phyloP scores from a whole-genome alignment of 2,888 invertebrate genomes.

The Gnatocerus cornutus region DNA sequence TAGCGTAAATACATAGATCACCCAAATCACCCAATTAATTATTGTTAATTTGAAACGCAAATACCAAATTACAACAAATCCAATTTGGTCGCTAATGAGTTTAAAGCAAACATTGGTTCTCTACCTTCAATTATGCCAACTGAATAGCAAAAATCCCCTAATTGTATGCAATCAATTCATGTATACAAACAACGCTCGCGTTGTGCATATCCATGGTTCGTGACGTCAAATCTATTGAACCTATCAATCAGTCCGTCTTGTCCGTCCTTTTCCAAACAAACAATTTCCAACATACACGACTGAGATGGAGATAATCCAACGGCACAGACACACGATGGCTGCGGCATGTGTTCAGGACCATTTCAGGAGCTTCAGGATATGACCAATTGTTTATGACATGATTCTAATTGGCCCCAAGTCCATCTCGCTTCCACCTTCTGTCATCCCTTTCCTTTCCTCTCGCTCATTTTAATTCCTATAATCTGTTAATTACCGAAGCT shows the following conservation, averaged over 20 bases:
- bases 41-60: constrained; percentile 70
- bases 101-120: constrained; percentile 67
- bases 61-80: constrained; percentile 70
- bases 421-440: constrained; percentile 53
- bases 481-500: constrained; percentile 56
- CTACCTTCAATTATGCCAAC: constrained; percentile 60
- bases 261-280: constrained; percentile 7
- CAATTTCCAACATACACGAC: neutral
- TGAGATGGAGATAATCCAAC: constrained; percentile 20
- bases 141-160: constrained; percentile 64
- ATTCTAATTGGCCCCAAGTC: constrained; percentile 65
- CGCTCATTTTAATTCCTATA: constrained; percentile 57
- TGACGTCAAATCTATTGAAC: constrained; percentile 55
- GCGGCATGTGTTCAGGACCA: constrained; percentile 66
- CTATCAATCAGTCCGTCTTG: constrained; percentile 50
- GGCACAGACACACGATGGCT: constrained; percentile 19
- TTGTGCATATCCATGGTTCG: constrained; percentile 60
- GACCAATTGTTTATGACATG: constrained; percentile 70
- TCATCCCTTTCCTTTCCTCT: constrained; percentile 48
- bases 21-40: constrained; percentile 70
- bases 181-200: constrained; percentile 49
- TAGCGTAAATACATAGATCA: constrained; percentile 65
- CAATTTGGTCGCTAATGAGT: constrained; percentile 69
- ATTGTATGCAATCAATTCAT: constrained; percentile 66
- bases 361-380: constrained; percentile 66